Evolutionary conservation across 2,888 invertebrate genomes (phyloP), one percentile per base, ranked within the genome.

Genomic region (Thalpophila matura): DNA sequence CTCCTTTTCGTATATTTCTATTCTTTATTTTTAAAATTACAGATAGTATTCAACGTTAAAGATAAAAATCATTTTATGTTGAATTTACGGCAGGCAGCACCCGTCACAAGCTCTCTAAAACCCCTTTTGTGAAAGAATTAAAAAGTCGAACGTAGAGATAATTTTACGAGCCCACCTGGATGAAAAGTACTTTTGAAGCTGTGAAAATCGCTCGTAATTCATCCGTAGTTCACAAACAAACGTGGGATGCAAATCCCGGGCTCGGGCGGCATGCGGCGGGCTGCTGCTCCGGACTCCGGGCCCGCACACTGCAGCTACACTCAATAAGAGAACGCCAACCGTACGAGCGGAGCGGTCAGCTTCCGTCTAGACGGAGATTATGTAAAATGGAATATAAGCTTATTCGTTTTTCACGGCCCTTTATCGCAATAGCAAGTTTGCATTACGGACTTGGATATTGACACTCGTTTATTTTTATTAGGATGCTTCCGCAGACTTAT

Each of bases 311-410:
- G 9, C 33, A 33, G 40, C 70, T 65, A 71, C 69, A 79, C 82
- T 85, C 81, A 87, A 88, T 86, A 85, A 86, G 85, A 89, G 83
- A 84, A 84, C 82, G 72, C 77, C 81, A 74, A 85, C 82, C 76
- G 75, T 67, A 35, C 65, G 49, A 58, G 58, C 69, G 74, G 74
- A 78, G 83, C 84, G 88, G 84, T 83, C 88, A 88, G 88, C 89
- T 91, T 89, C 89, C 90, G 93, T 94, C 94, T 94, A 94, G 94
- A 94, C 94, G 81, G 90, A 92, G 92, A 93, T 94, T 93, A 93
- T 89, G 91, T 86, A 88, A 91, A 92, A 91, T 88, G 86, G 86
- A 87, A 89, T 89, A 87, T 88, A 88, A 89, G 86, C 86, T 86
- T 87, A 86, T 89, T 88, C 88, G 82, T 88, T 90, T 89, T 90